These are phyloP conservation scores for Apis florea DNA, from an alignment of 1,140 invertebrate species.

Conservation along the genomic window DNA sequence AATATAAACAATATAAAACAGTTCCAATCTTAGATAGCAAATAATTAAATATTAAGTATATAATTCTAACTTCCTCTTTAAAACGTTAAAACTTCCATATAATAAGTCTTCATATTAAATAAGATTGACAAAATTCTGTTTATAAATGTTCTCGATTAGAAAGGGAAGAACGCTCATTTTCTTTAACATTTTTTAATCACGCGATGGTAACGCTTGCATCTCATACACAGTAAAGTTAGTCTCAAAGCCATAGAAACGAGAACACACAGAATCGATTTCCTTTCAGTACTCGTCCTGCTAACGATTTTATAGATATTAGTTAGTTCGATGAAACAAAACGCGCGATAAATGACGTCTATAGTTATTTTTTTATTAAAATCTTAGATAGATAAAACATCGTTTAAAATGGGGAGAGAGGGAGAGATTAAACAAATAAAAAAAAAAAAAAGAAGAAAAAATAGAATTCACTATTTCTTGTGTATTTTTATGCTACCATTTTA, in stretches of 20 bases:
- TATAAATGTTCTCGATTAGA: not conserved
- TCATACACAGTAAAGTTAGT: too few relatives aligned
- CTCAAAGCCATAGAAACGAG: not conserved
- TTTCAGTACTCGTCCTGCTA: not conserved
- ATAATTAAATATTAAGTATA: not conserved
- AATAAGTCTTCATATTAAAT: not conserved
- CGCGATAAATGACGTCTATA: not conserved
- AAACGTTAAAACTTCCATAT: not conserved
- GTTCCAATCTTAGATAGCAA: not conserved
- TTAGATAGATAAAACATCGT: not conserved
- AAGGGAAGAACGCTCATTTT: not conserved
- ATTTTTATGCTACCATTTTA: constrained; percentile 38
- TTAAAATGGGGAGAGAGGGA: not conserved
- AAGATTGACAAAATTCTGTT: not conserved
- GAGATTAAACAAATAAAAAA: too few relatives aligned
- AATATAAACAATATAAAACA: not conserved
- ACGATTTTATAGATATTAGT: not conserved
- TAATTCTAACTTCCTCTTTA: not conserved
- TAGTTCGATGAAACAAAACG: not conserved
- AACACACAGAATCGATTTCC: not conserved
- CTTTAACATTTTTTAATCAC: not conserved
- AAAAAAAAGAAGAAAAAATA: too few relatives aligned
- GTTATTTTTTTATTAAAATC: constrained; percentile 22
- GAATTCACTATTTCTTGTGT: not conserved
- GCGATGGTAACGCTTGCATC: too few relatives aligned